Conservation (phyloP, 1,140 invertebrate genomes). For the Venustaconcha ellipsiformis region DNA sequence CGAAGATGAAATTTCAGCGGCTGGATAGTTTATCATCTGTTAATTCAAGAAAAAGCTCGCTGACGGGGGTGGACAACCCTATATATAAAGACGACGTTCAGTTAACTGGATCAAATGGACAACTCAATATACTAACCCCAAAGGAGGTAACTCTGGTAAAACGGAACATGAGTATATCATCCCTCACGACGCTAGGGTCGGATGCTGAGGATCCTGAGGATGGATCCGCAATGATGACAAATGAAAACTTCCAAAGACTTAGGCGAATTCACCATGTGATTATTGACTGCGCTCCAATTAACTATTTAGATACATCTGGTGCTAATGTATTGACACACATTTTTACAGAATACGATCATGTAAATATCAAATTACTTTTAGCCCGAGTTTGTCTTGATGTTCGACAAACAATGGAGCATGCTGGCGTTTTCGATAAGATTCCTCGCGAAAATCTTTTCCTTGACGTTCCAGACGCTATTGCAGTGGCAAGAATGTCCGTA, state of each 20-base stretch:
- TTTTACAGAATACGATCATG: constrained; percentile 56
- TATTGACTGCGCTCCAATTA: constrained; percentile 67
- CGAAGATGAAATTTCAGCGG: constrained; percentile 10
- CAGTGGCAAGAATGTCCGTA: constrained; percentile 46
- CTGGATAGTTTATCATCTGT: constrained; percentile 15
- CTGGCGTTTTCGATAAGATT: constrained; percentile 55
- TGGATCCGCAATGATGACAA: constrained; percentile 51
- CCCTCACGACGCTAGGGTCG: constrained; percentile 42
- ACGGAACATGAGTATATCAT: constrained; percentile 33
- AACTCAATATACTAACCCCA: constrained; percentile 6
- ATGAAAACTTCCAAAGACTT: constrained; percentile 53
- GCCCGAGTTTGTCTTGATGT: constrained; percentile 50
- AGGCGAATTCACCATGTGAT: constrained; percentile 63
- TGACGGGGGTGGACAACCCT: constrained; percentile 18
- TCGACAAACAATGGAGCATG: constrained; percentile 51
- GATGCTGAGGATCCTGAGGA: constrained; percentile 58
- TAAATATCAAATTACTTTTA: constrained; percentile 58
- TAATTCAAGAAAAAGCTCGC: constrained; percentile 14
- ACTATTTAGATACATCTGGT: constrained; percentile 69
- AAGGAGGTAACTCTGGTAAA: constrained; percentile 12
- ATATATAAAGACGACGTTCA: constrained; percentile 4
- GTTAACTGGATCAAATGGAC: constrained; percentile 3
- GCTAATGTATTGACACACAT: constrained; percentile 66
- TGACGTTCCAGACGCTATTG: constrained; percentile 52
- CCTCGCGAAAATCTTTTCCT: constrained; percentile 55